Evolutionary conservation across 2,113 vertebrate genomes (phyloP).

Genomic region (Tautogolabrus adspersus): DNA sequence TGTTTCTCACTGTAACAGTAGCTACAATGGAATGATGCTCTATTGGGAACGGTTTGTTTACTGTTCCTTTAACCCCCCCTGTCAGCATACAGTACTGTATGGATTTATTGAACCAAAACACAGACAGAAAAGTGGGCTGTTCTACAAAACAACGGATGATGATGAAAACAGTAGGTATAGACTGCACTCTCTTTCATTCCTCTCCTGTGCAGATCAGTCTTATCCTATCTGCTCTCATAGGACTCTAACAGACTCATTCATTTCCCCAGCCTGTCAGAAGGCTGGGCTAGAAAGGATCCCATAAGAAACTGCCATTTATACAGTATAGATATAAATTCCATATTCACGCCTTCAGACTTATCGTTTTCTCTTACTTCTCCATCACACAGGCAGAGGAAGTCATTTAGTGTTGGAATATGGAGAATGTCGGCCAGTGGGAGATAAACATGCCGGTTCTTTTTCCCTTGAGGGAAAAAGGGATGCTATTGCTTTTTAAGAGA

Average conservation of each 20-base stretch:
- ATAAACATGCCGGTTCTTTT: slow-evolving; percentile 68
- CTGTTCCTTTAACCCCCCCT: background rate
- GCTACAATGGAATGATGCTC: background rate
- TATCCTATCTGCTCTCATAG: slow-evolving; percentile 55
- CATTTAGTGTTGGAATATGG: slow-evolving; percentile 70
- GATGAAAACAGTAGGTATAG: slow-evolving; percentile 36
- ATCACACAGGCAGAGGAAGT: slow-evolving; percentile 72
- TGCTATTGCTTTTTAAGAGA: slow-evolving; percentile 57
- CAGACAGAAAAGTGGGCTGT: slow-evolving; percentile 15
- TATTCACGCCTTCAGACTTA: slow-evolving; percentile 70
- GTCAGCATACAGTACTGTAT: slow-evolving; percentile 15
- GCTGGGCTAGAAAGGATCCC: slow-evolving; percentile 47
- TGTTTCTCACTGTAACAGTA: background rate
- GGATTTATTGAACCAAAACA: slow-evolving; percentile 32
- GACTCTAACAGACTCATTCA: slow-evolving; percentile 55
- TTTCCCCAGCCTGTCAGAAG: slow-evolving; percentile 60
- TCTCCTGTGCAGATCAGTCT: slow-evolving; percentile 46
- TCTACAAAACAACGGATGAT: slow-evolving; percentile 48
- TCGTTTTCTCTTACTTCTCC: slow-evolving; percentile 74
- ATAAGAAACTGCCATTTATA: slow-evolving; percentile 66
- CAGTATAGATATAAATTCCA: slow-evolving; percentile 67
- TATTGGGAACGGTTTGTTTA: slow-evolving; percentile 20
- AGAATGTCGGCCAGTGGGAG: slow-evolving; percentile 61
- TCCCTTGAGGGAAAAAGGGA: slow-evolving; percentile 28
- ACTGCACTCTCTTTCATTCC: slow-evolving; percentile 34